Evolutionary conservation across 1,140 invertebrate species (phyloP), one percentile per base, ranked within the genome.

Genomic region (Araneus ventricosus): DNA sequence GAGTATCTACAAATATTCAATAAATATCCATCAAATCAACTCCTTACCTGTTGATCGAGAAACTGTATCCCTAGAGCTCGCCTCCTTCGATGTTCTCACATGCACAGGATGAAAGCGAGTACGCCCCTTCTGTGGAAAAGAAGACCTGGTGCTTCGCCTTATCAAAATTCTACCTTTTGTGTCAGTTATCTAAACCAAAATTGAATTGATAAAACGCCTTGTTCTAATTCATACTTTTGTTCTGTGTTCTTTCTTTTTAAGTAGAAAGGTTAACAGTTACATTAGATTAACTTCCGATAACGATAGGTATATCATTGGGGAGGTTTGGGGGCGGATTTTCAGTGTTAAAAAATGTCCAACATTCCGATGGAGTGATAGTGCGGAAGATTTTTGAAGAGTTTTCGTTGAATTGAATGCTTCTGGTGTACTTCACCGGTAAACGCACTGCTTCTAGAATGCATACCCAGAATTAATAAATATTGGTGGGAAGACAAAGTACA

Each of bases 231-330:
- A 52, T 27, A 82, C 39, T 82, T 82, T 41, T 82, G 37, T 52
- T 52, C 80, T 39, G 27, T 82, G 39, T 4, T 41, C 24, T n/a
- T 82, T 79, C 27, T 82, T 41, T 82, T 45, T 82, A 82, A 52
- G 80, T 41, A 41, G 80, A 82, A 82, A 82, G 80, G 80, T 82
- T 82, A 82, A 82, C 80, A 82, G 41, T 82, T n/a, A 82, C 70
- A 27, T 34, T 37, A 75, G 70, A 75, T 75, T 34, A 75, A 63
- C 4, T 37, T 5, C 3, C 20, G 80, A 41, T 45, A 82, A 45
- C 22, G 39, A 22, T 39, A 52, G 30, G n/a, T 52, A 52, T 52
- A 52, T 52, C 45, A 52, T 14, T 52, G 45, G 45, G 45, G 39
- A 8, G 22, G 24, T 45, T 17, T n/a, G 7, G 80, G 39, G 80